Evolutionary conservation across 2,797 vertebrate species (phyloP), one percentile per base, ranked within the genome.

Genomic region (Chelonia mydas): DNA sequence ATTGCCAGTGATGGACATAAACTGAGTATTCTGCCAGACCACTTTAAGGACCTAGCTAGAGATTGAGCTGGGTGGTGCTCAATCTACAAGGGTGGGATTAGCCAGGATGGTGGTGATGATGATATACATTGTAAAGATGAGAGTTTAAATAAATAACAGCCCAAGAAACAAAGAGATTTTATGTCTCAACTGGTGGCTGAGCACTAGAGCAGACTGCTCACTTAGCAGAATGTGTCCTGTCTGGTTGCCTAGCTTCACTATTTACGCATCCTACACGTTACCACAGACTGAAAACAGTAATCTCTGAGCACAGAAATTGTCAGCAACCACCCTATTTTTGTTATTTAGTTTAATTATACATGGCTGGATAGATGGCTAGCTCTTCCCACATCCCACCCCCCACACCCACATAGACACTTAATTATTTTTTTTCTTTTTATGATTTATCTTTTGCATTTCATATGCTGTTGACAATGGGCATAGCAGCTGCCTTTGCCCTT

Each of bases 311-410:
- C 89, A 87, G 87, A 92, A 92, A 97, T 37, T 95, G 84, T 91
- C 94, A 92, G 90, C 86, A 96, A 84, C 92, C 92, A 90, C 83
- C 88, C 90, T 93, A 92, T 94, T 95, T 96, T 96, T 81, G 47
- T 96, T 96, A 83, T 95, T 96, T 97, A 91, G 77, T 87, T 92
- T 94, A 97, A 95, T 96, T 97, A 95, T 72, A 92, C 90, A 53
- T 92, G 74, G 45, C 94, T 94, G 88, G 47, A 92, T 2, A 92
- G 96, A 88, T 80, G 68, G 81, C 57, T 89, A 88, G 83, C 21
- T 3, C 17, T 23, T 61, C 88, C 81, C 87, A 31, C 55, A 93
- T 41, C 41, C 41, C 41, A 5, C 41, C 41, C 41, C 41, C 41
- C 10, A 25, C 13, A 6, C 49, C 5, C 49, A 50, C 41, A 3